Percentiles rank a stretch among this genome's conserved stretches.
These are phyloP conservation scores for Ylistrum balloti DNA, from an alignment of 1,140 invertebrate species.

Conservation along the genomic window DNA sequence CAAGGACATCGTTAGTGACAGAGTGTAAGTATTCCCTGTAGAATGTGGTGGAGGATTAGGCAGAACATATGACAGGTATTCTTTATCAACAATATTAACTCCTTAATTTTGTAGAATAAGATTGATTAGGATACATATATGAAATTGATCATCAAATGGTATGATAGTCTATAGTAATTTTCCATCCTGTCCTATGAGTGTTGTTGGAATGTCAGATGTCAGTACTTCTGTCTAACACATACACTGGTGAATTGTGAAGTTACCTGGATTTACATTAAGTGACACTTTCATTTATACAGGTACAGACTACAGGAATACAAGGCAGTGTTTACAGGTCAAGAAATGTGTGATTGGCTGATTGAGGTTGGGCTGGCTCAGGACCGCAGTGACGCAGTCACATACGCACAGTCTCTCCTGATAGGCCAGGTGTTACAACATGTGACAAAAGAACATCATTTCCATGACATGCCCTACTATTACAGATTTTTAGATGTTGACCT, in stretches of 20 bases:
- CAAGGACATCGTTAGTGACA: constrained; percentile 90
- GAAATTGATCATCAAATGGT: too few relatives aligned
- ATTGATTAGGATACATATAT: too few relatives aligned
- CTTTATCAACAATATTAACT: too few relatives aligned
- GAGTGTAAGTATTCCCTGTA: constrained; percentile 83
- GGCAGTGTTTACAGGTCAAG: constrained; percentile 91
- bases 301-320: constrained; percentile 84
- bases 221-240: too few relatives aligned
- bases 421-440: constrained; percentile 93
- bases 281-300: constrained; percentile 62
- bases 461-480: constrained; percentile 84
- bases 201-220: too few relatives aligned
- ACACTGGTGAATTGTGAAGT: background rate
- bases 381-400: constrained; percentile 89
- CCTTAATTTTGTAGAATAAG: too few relatives aligned
- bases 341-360: constrained; percentile 93
- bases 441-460: constrained; percentile 91
- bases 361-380: constrained; percentile 89
- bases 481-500: constrained; percentile 67
- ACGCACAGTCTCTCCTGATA: constrained; percentile 92
- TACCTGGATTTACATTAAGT: background rate
- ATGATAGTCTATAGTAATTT: too few relatives aligned
- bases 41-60: too few relatives aligned
- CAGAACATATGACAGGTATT: too few relatives aligned
- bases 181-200: too few relatives aligned